phyloP scores from a whole-genome alignment of 2,797 vertebrate species.

The Hoplostethus atlanticus region DNA sequence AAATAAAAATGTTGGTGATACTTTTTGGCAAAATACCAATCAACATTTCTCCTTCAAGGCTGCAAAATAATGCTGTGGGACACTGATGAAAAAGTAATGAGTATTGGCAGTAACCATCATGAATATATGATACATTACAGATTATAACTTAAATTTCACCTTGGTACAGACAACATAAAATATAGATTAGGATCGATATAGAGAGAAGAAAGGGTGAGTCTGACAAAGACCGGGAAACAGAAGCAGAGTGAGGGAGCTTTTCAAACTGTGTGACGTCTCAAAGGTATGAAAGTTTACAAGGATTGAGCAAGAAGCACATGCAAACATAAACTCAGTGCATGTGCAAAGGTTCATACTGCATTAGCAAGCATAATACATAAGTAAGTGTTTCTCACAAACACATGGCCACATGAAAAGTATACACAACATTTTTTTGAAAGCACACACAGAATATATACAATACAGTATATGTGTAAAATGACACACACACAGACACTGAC shows the following conservation, averaged over 20 bases:
- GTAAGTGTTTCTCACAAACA: slow-evolving; percentile 15
- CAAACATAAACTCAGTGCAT: slow-evolving; percentile 31
- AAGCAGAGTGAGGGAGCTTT: slow-evolving; percentile 3
- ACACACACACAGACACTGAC: slow-evolving; percentile 12
- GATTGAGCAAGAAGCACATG: slow-evolving; percentile 31
- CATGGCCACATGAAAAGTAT: slow-evolving; percentile 41
- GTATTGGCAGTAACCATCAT: slow-evolving; percentile 41
- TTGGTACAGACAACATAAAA: slow-evolving; percentile 45
- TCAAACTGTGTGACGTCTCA: slow-evolving; percentile 50
- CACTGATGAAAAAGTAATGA: slow-evolving; percentile 27
- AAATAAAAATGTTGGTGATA: too few relatives aligned
- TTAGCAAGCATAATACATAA: slow-evolving; percentile 10
- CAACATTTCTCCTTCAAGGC: slow-evolving; percentile 15
- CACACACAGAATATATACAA: slow-evolving; percentile 9
- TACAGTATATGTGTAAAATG: slow-evolving; percentile 19
- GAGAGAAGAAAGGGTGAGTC: slow-evolving; percentile 24
- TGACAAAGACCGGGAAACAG: neutral
- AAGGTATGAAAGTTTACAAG: slow-evolving; percentile 50
- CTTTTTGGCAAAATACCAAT: neutral
- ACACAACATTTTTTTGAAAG: neutral
- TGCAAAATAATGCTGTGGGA: slow-evolving; percentile 32
- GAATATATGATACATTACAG: slow-evolving; percentile 50
- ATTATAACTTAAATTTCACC: slow-evolving; percentile 39
- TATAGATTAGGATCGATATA: slow-evolving; percentile 53
- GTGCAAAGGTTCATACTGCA: slow-evolving; percentile 9